These are phyloP conservation scores for Mus caroli DNA, from an alignment of 2,797 vertebrate genomes.

Conservation along the genomic window DNA sequence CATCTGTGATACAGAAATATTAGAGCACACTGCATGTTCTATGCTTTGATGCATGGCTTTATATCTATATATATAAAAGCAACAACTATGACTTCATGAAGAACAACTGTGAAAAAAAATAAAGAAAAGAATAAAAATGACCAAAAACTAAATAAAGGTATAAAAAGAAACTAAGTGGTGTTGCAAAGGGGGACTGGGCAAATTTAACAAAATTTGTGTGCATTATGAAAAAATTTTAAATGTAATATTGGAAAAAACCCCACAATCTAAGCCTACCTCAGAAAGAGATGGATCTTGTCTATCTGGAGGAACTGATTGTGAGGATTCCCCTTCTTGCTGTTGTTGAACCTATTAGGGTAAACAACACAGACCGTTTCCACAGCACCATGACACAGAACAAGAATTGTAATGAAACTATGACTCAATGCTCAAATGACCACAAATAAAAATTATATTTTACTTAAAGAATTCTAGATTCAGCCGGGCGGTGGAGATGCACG, in stretches of 20 bases:
- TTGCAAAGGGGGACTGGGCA: slow-evolving; percentile 18
- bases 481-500: no score
- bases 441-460: slow-evolving; percentile 42
- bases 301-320: slow-evolving; percentile 69
- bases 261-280: slow-evolving; percentile 70
- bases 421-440: slow-evolving; percentile 28
- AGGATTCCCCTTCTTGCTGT: slow-evolving; percentile 76
- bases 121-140: background rate
- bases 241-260: background rate
- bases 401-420: slow-evolving; percentile 35
- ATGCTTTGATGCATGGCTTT: slow-evolving; percentile 5
- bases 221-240: slow-evolving; percentile 23
- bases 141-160: slow-evolving; percentile 12
- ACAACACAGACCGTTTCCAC: slow-evolving; percentile 50
- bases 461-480: slow-evolving; percentile 57
- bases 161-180: slow-evolving; percentile 21
- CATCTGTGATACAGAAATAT: slow-evolving; percentile 17
- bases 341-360: slow-evolving; percentile 71
- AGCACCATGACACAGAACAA: slow-evolving; percentile 56
- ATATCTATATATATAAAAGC: slow-evolving; percentile 44
- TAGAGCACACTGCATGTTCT: slow-evolving; percentile 6
- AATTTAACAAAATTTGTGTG: slow-evolving; percentile 49
- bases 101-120: slow-evolving; percentile 4
- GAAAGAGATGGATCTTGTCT: slow-evolving; percentile 70
- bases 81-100: slow-evolving; percentile 31